These are phyloP conservation scores for Thermophis baileyi DNA, from an alignment of 2,113 vertebrate species.

Conservation along the genomic window DNA sequence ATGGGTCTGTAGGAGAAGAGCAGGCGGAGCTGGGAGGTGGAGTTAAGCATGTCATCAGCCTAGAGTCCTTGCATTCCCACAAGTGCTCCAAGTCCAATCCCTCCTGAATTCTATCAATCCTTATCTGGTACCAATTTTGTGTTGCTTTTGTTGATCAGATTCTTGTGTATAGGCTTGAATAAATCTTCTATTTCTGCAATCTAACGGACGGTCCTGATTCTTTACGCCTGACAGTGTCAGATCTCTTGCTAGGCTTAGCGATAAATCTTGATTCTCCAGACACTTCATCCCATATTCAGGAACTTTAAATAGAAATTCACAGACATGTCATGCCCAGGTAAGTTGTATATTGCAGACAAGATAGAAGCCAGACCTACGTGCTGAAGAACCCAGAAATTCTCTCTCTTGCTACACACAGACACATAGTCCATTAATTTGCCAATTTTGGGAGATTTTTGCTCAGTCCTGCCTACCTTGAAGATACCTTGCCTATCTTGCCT, in stretches of 20 bases:
- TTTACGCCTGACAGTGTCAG: not conserved
- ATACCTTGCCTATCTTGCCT: not conserved
- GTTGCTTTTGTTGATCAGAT: not conserved
- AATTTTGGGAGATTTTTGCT: not conserved
- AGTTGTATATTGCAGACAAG: not conserved
- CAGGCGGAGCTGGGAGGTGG: not conserved
- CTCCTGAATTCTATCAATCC: not conserved
- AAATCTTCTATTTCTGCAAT: not conserved
- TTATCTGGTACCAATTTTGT: not conserved
- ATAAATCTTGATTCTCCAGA: not conserved
- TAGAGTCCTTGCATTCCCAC: not conserved
- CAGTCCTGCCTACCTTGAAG: not conserved
- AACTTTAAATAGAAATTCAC: not conserved
- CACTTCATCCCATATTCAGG: not conserved
- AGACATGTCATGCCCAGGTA: too few species aligned
- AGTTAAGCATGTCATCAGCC: not conserved
- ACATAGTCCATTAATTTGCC: not conserved
- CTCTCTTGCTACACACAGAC: not conserved
- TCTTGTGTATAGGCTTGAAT: not conserved
- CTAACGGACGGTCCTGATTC: not conserved
- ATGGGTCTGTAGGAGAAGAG: not conserved
- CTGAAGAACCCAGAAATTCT: not conserved
- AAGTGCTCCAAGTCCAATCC: not conserved
- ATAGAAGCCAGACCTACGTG: not conserved
- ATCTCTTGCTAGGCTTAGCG: not conserved